Base-by-base conservation (phyloP, 1,140 invertebrate species). In the Heliconius nattereri region DNA sequence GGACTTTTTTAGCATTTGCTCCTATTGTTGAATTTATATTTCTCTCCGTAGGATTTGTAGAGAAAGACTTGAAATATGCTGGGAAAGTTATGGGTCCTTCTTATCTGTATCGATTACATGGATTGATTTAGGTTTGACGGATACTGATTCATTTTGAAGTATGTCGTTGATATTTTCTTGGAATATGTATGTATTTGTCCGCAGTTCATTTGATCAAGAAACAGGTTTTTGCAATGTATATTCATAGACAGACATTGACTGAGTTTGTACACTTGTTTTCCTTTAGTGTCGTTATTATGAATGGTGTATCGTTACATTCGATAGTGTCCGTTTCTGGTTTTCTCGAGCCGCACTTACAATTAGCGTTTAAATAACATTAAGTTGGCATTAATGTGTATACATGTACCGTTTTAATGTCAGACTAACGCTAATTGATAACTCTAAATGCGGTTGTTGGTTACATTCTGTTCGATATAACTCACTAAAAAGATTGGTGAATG, bases 151-250 rank as follows among this genome's bases (percentile, higher is more conserved):
- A 84, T 73, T 45, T 75, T 57, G 57, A 57, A 78, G 29, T 73
- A 73, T 82, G 80, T 84, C 73, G 78, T 80, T 26, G 54, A 72
- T 78, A 73, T 76, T 82, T 82, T 80, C 80, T 74, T 35, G 57
- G 80, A 84, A 84, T 80, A 49, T 23, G 72, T 75, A 32, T 7
- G 6, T 35, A 70, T 76, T 78, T 78, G 80, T 82, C 78, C 80
- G 78, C 76, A 74, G 74, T 78, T 29, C 75, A 73, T 80, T 82
- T 79, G 70, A 82, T 80, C 81, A 32, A 71, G 29, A 71, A 74
- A 77, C 73, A 72, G 70, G 81, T 80, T 82, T 80, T 57, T 80
- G 76, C 72, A 37, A 19, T 40, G 60, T 78, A 57, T 81, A 54
- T 74, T 75, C 32, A 72, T 72, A 35, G 16, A 72, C 20, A 72